Evolutionary conservation across 2,797 vertebrate genomes (phyloP), one percentile per base, ranked within the genome.

Genomic region (Molossus molossus): DNA sequence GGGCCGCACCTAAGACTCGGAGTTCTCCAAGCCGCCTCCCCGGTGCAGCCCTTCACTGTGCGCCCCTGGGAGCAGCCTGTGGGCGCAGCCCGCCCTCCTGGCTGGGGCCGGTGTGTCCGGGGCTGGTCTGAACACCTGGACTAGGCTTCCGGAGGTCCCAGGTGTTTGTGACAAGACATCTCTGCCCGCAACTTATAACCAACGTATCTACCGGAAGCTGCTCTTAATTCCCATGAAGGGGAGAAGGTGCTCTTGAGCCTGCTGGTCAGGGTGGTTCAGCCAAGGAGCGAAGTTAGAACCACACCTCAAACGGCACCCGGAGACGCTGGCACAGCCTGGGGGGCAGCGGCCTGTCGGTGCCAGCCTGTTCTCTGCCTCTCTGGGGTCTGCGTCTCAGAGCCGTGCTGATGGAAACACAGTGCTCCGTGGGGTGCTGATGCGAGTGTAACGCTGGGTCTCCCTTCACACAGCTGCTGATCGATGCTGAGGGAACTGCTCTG

Each of bases 41-140:
- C 21, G 2, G 33, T 9, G 1, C 6, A 23, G 13, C 18, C 1
- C 15, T 1, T 12, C 48, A 17, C 10, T 0, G 25, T 9, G 73
- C 29, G 1, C 50, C 4, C 29, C 2, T 21, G 48, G 27, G 18
- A 48, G 76, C 18, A 14, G 57, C 45, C 53, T 3, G 69, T 40
- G n/a, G 57, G 25, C 48, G 57, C 9, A 9, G 12, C 29, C 27
- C 1, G 25, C 55, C 64, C n/a, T 53, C 58, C 9, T 18, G 33
- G 67, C 60, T 14, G 37, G 20, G 0, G 1, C 7, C 14, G 1
- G 20, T 14, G 9, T 37, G 11, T 50, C 50, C 67, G 45, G 50
- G 80, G 48, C 33, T 57, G 50, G 25, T 45, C 48, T 69, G 60
- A 20, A 48, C 48, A 50, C 3, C 25, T 2, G 57, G 7, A 62